Evolutionary conservation across 2,113 vertebrate genomes (phyloP), one percentile per base, ranked within the genome.

Genomic region (Apodemus speciosus): DNA sequence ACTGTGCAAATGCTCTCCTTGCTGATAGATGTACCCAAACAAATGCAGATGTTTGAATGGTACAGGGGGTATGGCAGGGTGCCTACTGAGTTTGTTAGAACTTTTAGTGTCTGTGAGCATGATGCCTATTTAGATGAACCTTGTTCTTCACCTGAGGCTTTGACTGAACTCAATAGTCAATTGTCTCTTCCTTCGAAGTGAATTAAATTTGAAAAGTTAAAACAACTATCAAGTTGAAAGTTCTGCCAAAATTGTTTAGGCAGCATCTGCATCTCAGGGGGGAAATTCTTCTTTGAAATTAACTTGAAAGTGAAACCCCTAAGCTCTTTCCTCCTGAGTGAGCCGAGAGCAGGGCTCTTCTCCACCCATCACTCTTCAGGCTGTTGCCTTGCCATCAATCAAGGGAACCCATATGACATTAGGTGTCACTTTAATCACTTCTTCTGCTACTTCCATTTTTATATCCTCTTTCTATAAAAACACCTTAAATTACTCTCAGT

Each of bases 1-100:
- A 94, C 90, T 53, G 90, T 73, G 85, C 91, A 94, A n/a, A 94
- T 94, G 95, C 96, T 97, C 81, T 72, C 43, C 16, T 93, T 94
- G 68, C 84, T 92, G 91, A 94, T 95, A 95, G 88, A 75, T 15
- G 90, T 93, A 91, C 93, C 95, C 69, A 73, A 97, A 96, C 91
- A 86, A 95, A 97, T 88, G 94, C n/a, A 14, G 76, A n/a, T 49
- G 66, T 88, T 76, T 3, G 0, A 84, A 85, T 14, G 35, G 38
- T 27, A 60, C 53, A 27, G 20, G 80, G 23, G 35, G 35, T 73
- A 16, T 38, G 46, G 43, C 4, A 0, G 79, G 83, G 80, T 23
- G 32, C 93, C 91, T 93, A 91, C n/a, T 0, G 95, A 43, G 95
- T 58, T 87, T 72, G 73, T 85, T 43, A 49, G 60, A 93, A 88